Evolutionary conservation across 2,113 vertebrate genomes (phyloP).

Genomic region (Theristicus caerulescens): DNA sequence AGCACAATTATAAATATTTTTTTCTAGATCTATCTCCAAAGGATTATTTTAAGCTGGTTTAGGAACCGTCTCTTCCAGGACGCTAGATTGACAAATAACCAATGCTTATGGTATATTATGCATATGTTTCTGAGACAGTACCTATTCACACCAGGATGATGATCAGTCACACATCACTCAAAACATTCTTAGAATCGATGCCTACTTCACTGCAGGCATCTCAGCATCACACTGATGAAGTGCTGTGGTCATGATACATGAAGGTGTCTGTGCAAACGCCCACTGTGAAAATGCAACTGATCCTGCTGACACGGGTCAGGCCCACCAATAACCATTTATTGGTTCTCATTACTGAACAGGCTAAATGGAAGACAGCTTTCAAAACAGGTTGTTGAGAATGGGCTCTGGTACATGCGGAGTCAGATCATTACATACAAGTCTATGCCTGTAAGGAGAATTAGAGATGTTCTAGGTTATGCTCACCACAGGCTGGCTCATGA

Average conservation of each 20-base stretch:
- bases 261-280: neutral
- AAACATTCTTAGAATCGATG: neutral
- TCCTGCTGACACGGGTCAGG: neutral
- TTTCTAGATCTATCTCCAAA: neutral
- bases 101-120: accelerated
- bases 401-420: neutral
- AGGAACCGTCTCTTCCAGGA: neutral
- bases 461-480: neutral
- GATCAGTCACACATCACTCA: neutral
- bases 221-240: neutral
- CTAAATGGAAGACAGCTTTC: neutral
- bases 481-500: neutral
- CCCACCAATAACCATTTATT: neutral
- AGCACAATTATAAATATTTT: neutral
- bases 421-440: neutral
- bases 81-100: neutral
- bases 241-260: neutral
- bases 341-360: neutral
- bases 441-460: neutral
- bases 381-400: neutral
- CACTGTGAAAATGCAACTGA: neutral
- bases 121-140: neutral
- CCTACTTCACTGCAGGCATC: neutral
- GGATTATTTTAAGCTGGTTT: neutral
- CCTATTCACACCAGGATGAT: neutral